phyloP scores from a whole-genome alignment of 2,797 vertebrate genomes.

The Enteromius mattozi region DNA sequence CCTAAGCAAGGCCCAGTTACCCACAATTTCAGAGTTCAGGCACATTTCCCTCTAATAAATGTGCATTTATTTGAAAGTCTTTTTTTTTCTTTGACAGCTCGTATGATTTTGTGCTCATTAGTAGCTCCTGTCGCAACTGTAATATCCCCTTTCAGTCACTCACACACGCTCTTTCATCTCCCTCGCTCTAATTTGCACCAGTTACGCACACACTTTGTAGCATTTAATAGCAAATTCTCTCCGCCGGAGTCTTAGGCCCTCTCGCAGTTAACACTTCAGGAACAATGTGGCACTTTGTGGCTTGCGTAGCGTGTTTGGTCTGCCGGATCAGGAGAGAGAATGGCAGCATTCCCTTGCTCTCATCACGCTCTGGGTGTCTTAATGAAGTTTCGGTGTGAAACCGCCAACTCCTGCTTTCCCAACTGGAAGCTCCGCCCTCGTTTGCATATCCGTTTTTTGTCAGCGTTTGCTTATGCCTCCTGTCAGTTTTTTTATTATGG shows the following conservation, averaged over 20 bases:
- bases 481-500: constrained; percentile 22
- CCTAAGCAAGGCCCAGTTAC: constrained; percentile 28
- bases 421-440: neutral
- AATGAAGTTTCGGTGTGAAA: constrained; percentile 21
- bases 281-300: constrained; percentile 63
- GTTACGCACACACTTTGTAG: constrained; percentile 16
- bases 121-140: constrained; percentile 43
- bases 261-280: constrained; percentile 50
- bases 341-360: constrained; percentile 10
- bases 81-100: constrained; percentile 44
- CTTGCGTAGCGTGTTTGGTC: constrained; percentile 33
- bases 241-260: constrained; percentile 46
- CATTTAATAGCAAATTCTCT: constrained; percentile 43
- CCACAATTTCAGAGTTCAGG: constrained; percentile 26
- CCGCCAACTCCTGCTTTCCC: constrained; percentile 17
- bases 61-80: constrained; percentile 40
- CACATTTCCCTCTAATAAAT: constrained; percentile 47
- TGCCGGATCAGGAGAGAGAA: constrained; percentile 27
- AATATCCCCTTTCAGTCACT: constrained; percentile 39
- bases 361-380: constrained; percentile 35
- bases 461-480: constrained; percentile 25
- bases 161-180: constrained; percentile 26
- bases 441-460: constrained; percentile 30
- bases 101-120: constrained; percentile 50
- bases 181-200: constrained; percentile 41